phyloP scores from a whole-genome alignment of 2,113 vertebrate genomes.

The Pollachius pollachius region DNA sequence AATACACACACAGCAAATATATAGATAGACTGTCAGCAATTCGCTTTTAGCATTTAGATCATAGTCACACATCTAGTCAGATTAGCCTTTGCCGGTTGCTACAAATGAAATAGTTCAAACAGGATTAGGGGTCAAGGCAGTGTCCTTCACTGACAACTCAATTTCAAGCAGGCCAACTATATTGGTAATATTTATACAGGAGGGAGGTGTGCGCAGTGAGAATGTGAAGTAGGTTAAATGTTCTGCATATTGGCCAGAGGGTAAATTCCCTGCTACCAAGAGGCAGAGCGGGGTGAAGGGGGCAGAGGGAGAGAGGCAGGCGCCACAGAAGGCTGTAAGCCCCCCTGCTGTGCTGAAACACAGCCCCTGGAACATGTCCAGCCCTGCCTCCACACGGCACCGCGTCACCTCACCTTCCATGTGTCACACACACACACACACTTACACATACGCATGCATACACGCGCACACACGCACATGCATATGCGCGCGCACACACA shows the following conservation, averaged over 20 bases:
- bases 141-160: constrained; percentile 45
- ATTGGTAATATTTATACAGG: constrained; percentile 54
- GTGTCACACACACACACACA: constrained; percentile 44
- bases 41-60: too few relatives aligned
- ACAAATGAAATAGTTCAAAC: neutral
- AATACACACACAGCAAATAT: too few relatives aligned
- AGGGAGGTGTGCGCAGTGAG: constrained; percentile 30
- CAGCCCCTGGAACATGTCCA: constrained; percentile 58
- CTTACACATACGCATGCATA: constrained; percentile 4
- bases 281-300: constrained; percentile 23
- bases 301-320: constrained; percentile 1
- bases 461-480: constrained; percentile 1
- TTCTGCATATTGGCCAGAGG: constrained; percentile 49
- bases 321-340: constrained; percentile 33
- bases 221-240: constrained; percentile 37
- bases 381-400: constrained; percentile 33
- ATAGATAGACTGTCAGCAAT: too few relatives aligned
- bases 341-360: constrained; percentile 35
- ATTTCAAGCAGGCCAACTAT: constrained; percentile 52
- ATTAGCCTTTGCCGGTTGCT: too few relatives aligned
- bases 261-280: constrained; percentile 48
- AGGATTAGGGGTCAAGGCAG: constrained; percentile 44
- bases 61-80: too few relatives aligned
- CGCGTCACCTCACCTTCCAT: constrained; percentile 57
- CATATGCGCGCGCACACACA: constrained; percentile 11